These are phyloP conservation scores for Xenopus borealis DNA, from an alignment of 2,113 vertebrate genomes.

Conservation along the genomic window DNA sequence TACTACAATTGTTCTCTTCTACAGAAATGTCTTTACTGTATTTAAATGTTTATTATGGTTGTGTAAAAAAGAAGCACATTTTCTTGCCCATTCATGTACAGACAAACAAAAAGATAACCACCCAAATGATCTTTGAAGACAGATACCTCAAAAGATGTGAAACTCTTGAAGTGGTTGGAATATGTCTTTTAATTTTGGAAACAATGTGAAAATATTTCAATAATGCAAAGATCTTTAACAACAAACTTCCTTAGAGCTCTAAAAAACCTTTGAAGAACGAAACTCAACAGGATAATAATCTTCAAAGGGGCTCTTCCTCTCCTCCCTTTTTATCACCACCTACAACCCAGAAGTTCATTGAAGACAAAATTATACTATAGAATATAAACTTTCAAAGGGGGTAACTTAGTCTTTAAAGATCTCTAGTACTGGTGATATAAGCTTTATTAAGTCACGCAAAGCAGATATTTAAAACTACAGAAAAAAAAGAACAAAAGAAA, in stretches of 20 bases:
- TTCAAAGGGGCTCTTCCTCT: constrained; percentile 36
- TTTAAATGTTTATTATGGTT: too few species aligned
- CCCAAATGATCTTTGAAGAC: constrained; percentile 44
- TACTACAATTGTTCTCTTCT: too few species aligned
- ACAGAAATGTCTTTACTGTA: too few species aligned
- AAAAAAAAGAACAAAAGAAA: constrained; percentile 31
- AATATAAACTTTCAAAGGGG: constrained; percentile 43
- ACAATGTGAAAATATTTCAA: constrained; percentile 48
- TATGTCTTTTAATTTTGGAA: constrained; percentile 47
- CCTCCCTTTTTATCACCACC: constrained; percentile 30
- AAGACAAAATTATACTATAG: constrained; percentile 45
- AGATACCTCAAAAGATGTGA: constrained; percentile 45
- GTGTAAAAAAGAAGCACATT: constrained; percentile 20
- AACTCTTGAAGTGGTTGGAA: constrained; percentile 46
- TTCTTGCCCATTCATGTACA: constrained; percentile 43
- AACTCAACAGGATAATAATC: constrained; percentile 46
- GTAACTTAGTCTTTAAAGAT: constrained; percentile 41
- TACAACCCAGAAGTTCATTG: constrained; percentile 33
- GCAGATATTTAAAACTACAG: constrained; percentile 38
- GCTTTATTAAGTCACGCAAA: constrained; percentile 44
- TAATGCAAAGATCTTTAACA: constrained; percentile 47
- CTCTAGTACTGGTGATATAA: constrained; percentile 33
- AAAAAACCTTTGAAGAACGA: constrained; percentile 49
- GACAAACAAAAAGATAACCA: constrained; percentile 40
- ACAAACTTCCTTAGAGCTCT: constrained; percentile 45